A percentile compares a stretch with the other conserved stretches of the same genome.
Evolutionary conservation across 2,113 vertebrate species (phyloP).

Genomic region (Bubo bubo): DNA sequence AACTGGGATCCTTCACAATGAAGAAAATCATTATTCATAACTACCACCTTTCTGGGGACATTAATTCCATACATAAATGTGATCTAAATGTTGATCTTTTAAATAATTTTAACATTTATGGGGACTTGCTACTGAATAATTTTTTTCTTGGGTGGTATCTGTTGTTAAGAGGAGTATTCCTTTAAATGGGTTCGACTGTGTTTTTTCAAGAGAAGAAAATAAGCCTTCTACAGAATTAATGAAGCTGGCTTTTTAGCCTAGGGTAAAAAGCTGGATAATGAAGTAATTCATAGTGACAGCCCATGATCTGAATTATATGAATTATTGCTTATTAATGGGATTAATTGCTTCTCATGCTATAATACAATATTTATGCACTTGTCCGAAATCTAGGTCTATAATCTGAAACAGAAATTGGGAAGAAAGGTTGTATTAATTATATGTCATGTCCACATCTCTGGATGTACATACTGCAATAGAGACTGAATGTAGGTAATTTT

Average conservation of each 20-base stretch:
- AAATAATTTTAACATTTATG: neutral
- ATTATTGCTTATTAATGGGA: constrained; percentile 81
- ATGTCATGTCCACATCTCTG: neutral
- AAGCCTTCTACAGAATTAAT: constrained; percentile 74
- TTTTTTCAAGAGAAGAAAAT: constrained; percentile 35
- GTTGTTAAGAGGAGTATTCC: neutral
- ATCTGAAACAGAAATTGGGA: neutral
- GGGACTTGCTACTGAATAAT: neutral
- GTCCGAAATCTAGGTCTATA: constrained; percentile 61
- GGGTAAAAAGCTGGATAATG: constrained; percentile 71
- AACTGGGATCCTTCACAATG: neutral
- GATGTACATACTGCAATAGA: neutral
- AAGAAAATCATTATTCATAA: constrained; percentile 6
- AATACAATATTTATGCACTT: constrained; percentile 64
- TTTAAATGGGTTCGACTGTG: neutral
- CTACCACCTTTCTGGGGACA: neutral
- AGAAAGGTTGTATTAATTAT: constrained; percentile 9
- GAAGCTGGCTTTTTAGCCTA: constrained; percentile 70
- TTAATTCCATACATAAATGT: neutral
- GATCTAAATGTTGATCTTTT: neutral
- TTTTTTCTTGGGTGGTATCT: neutral
- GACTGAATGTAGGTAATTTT: neutral
- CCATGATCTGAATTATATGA: constrained; percentile 62
- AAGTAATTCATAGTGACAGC: constrained; percentile 74
- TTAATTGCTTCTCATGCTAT: constrained; percentile 72